phyloP scores from a whole-genome alignment of 2,113 vertebrate genomes.

The Seriola quinqueradiata region DNA sequence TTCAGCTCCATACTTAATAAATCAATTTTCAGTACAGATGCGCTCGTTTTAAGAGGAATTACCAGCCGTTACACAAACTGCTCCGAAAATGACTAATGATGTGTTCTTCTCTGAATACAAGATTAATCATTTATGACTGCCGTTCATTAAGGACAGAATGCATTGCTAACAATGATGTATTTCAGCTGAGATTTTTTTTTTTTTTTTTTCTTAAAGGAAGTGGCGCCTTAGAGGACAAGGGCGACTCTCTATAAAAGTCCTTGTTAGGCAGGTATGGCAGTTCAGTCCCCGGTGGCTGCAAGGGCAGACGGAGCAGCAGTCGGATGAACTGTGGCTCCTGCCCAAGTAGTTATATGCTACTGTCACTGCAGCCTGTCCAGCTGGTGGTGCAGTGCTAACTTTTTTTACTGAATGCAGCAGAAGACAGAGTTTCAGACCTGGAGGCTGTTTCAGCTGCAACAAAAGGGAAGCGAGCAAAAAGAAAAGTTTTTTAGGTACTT shows the following conservation, averaged over 20 bases:
- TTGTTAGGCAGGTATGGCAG: slow-evolving; percentile 45
- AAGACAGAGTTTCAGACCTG: neutral
- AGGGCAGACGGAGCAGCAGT: slow-evolving; percentile 56
- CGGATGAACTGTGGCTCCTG: slow-evolving; percentile 56
- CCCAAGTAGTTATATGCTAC: slow-evolving; percentile 37
- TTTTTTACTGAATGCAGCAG: slow-evolving; percentile 43
- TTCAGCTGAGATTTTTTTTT: slow-evolving; percentile 21
- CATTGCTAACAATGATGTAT: slow-evolving; percentile 32
- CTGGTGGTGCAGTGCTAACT: slow-evolving; percentile 52
- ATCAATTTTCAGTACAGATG: slow-evolving; percentile 43
- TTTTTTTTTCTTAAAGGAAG: slow-evolving; percentile 28
- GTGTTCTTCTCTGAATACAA: slow-evolving; percentile 27
- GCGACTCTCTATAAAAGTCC: slow-evolving; percentile 44
- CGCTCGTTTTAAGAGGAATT: slow-evolving; percentile 35
- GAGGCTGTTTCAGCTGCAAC: neutral
- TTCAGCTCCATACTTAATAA: slow-evolving; percentile 32
- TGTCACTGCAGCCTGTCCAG: slow-evolving; percentile 50
- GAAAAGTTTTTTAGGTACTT: neutral
- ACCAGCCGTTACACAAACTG: slow-evolving; percentile 27
- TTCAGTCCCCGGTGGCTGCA: slow-evolving; percentile 53
- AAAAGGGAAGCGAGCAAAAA: neutral
- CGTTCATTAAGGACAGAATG: slow-evolving; percentile 56
- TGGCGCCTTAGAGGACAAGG: slow-evolving; percentile 11
- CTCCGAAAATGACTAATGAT: slow-evolving; percentile 55
- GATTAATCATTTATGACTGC: slow-evolving; percentile 44